Evolutionary conservation across 2,888 invertebrate species (phyloP).

Genomic region (Torymus tubicola): DNA sequence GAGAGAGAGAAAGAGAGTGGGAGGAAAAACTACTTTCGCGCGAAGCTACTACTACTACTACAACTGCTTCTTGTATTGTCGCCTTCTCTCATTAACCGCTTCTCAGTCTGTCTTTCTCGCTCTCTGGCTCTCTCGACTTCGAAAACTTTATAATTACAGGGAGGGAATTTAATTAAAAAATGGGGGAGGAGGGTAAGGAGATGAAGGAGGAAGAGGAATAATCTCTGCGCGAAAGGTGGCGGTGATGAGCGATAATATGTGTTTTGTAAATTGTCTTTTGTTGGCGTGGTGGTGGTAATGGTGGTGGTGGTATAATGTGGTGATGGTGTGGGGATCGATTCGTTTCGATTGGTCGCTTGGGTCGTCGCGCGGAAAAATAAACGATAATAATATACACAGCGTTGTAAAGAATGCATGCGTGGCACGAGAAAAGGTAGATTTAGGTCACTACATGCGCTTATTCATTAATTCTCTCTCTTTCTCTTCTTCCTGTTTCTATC

Average conservation of each 20-base stretch:
- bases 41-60: too few species aligned
- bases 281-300: too few species aligned
- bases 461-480: slow-evolving; percentile 49
- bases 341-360: slow-evolving; percentile 19
- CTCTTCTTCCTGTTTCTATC: slow-evolving; percentile 53
- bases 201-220: too few species aligned
- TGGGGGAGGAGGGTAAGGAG: too few species aligned
- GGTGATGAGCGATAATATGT: too few species aligned
- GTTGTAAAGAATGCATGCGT: slow-evolving; percentile 61
- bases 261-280: too few species aligned
- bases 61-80: too few species aligned
- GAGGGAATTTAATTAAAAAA: neutral
- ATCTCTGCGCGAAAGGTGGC: too few species aligned
- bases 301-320: neutral
- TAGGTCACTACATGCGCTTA: slow-evolving; percentile 54
- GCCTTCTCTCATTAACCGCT: too few species aligned
- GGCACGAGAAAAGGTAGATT: slow-evolving; percentile 57
- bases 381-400: slow-evolving; percentile 52
- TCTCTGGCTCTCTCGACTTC: neutral
- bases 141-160: neutral
- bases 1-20: too few species aligned
- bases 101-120: neutral
- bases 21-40: too few species aligned
- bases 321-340: slow-evolving; percentile 6
- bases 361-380: neutral